phyloP scores from a whole-genome alignment of 2,888 invertebrate genomes.

The Acronicta psi region DNA sequence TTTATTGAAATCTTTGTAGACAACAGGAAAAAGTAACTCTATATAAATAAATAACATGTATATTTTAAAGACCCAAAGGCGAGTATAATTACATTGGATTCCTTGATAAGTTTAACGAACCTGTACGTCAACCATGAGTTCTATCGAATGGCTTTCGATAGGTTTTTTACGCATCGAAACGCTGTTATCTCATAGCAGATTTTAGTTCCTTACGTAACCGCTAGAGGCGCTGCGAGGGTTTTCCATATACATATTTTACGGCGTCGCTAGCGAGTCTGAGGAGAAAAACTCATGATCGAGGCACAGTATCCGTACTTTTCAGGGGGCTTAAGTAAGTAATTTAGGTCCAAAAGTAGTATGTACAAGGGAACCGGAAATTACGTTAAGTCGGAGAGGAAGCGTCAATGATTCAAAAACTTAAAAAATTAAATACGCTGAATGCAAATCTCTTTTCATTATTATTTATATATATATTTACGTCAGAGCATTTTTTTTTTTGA shows the following conservation, averaged over 20 bases:
- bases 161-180: no score
- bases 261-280: no score
- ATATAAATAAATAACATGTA: slow-evolving; percentile 9
- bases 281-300: no score
- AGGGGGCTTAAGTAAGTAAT: slow-evolving; percentile 35
- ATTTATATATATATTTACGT: neutral
- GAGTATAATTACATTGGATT: slow-evolving; percentile 39
- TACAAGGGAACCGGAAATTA: slow-evolving; percentile 14
- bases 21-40: slow-evolving; percentile 12
- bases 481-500: neutral
- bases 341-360: slow-evolving; percentile 8
- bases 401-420: slow-evolving; percentile 37
- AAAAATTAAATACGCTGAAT: slow-evolving; percentile 14
- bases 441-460: slow-evolving; percentile 6
- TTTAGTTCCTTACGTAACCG: no score
- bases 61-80: slow-evolving; percentile 16
- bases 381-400: slow-evolving; percentile 14
- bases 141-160: no score
- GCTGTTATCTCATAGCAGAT: no score
- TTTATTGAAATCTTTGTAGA: slow-evolving; percentile 37
- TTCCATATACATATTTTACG: no score
- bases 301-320: slow-evolving; percentile 34
- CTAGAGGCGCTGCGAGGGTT: no score
- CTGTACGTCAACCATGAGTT: no score
- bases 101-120: slow-evolving; percentile 23